Percentiles rank a stretch among this genome's conserved stretches.
Conservation (phyloP, 2,888 invertebrate species). For the Teleogryllus oceanicus region DNA sequence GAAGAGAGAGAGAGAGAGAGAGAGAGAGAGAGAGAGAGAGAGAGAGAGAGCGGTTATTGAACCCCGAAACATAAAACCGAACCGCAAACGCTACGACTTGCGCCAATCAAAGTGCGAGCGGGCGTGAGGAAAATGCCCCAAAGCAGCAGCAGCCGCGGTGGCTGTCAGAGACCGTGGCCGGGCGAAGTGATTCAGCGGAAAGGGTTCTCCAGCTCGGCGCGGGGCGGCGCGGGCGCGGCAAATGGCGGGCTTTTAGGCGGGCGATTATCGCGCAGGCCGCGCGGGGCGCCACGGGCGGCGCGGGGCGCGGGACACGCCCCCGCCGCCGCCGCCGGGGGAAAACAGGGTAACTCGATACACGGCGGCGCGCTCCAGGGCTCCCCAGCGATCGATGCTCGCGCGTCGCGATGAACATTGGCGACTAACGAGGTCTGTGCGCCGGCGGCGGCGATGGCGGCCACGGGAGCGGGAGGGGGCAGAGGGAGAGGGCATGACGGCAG, state of each 20-base stretch:
- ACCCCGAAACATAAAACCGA: no score
- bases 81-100: no score
- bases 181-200: neutral
- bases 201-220: neutral
- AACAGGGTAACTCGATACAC: slow-evolving; percentile 18
- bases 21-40: no score
- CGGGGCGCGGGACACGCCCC: neutral
- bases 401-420: neutral
- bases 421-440: slow-evolving; percentile 18
- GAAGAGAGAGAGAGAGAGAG: no score
- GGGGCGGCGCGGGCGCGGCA: neutral
- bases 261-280: neutral
- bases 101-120: no score
- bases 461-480: neutral
- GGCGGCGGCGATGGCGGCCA: neutral
- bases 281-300: neutral
- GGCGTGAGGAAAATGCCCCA: no score
- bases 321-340: neutral
- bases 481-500: no score
- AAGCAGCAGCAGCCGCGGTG: no score
- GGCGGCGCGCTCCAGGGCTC: neutral
- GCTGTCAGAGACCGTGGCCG: no score
- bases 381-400: neutral
- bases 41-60: no score
- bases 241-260: slow-evolving; percentile 18